Base-by-base conservation (phyloP, 23 tunicate species). In the Corella eumyota region DNA sequence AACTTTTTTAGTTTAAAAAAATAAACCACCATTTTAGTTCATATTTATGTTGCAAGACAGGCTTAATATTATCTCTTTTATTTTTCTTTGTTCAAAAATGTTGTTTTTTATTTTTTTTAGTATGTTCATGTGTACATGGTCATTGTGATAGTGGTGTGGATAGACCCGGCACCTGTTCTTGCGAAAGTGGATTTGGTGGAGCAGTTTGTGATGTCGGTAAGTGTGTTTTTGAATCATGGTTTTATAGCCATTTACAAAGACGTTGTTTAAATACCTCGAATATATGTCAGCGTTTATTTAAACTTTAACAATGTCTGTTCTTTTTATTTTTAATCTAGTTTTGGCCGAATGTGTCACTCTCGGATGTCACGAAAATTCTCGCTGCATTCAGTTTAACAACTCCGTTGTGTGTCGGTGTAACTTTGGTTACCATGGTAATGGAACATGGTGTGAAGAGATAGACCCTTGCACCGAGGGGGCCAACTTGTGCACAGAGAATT, bases 151-250 rank as follows among this genome's bases (percentile, higher is more conserved):
- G 64, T 53, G 95, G 95, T 26, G 74, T 86, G 23, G 74, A 57
- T 7, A 69, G 95, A 53, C 32, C 86, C 15, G 95, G 95, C 25
- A 45, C 57, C 9, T 86, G 95, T 49, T 66, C 45, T 34, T 86
- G 95, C 57, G 53, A 71, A 0, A 60, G 75, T 66, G 95, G 95
- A 4, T 86, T 59, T 58, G 86, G 80, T 30, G 95, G 95, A 66
- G 79, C 72, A 32, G 2, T 17, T 6, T 82, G 92, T 30, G 71
- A 68, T 32, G 27, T 56, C 24, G 81, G 92, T 86, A 30, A 72
- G 65, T 48, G 3, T 3, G 3, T 58, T 3, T 2, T 34, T 19
- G 2, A 61, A 33, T 40, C 11, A 40, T 40, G 15, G 15, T 40
- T 40, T 40, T 40, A 9, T 40, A 9, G 48, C 13, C 11, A 40